Conservation (phyloP, 2,113 vertebrate genomes). For the Daubentonia madagascariensis region DNA sequence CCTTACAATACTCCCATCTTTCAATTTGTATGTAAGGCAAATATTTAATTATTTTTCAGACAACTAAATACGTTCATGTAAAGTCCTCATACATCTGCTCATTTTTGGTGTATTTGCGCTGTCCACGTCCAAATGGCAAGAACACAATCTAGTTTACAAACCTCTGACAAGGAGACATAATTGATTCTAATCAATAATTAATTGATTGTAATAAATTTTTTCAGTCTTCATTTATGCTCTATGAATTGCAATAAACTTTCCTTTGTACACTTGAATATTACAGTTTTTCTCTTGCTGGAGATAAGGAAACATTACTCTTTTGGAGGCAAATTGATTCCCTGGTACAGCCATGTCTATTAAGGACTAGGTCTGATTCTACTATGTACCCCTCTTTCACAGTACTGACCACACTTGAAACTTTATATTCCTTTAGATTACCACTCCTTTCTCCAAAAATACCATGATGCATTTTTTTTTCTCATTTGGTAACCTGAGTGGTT, state of each 20-base stretch:
- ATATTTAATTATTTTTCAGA: background rate
- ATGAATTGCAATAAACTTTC: background rate
- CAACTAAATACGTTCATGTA: background rate
- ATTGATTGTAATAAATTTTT: background rate
- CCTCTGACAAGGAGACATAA: background rate
- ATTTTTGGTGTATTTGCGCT: background rate
- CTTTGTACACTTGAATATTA: background rate
- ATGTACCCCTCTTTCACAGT: background rate
- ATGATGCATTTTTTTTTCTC: background rate
- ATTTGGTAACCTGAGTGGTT: background rate
- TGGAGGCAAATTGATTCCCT: background rate
- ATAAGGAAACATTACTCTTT: background rate
- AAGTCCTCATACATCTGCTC: background rate
- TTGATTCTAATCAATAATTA: background rate
- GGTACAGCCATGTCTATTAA: background rate
- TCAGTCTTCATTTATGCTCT: background rate
- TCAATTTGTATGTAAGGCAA: background rate
- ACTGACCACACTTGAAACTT: background rate
- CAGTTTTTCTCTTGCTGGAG: background rate
- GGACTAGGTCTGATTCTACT: background rate
- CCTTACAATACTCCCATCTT: background rate
- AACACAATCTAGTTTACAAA: background rate
- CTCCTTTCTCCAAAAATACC: background rate
- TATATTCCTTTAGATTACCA: background rate
- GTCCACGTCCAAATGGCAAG: background rate